These are phyloP conservation scores for Rosalia funebris DNA, from an alignment of 2,888 invertebrate genomes.

Conservation along the genomic window DNA sequence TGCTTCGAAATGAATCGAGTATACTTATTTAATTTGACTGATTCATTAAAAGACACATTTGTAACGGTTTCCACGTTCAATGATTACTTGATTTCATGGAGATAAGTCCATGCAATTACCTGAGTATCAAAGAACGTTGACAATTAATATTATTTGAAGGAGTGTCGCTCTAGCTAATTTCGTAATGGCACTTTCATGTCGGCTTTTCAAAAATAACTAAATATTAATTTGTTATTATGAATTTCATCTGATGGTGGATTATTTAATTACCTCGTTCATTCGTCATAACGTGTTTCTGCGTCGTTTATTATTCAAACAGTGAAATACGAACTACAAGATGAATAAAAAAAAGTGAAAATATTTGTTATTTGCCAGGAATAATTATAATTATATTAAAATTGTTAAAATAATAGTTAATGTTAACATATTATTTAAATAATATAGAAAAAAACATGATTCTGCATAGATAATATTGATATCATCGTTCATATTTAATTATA, in stretches of 20 bases:
- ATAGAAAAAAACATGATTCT: too few relatives aligned
- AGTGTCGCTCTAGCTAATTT: slow-evolving; percentile 53
- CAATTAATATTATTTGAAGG: slow-evolving; percentile 56
- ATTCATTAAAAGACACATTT: slow-evolving; percentile 44
- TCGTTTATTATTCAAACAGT: slow-evolving; percentile 16
- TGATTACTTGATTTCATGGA: slow-evolving; percentile 60
- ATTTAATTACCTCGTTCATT: slow-evolving; percentile 20
- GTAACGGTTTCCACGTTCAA: slow-evolving; percentile 42
- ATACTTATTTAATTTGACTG: slow-evolving; percentile 33
- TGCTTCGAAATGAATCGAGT: slow-evolving; percentile 14
- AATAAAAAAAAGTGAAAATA: too few relatives aligned
- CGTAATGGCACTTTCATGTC: slow-evolving; percentile 53
- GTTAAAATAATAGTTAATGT: too few relatives aligned
- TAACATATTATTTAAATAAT: too few relatives aligned
- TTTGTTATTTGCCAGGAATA: too few relatives aligned
- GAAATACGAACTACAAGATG: slow-evolving; percentile 5
- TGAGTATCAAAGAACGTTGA: slow-evolving; percentile 45
- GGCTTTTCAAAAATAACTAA: slow-evolving; percentile 42
- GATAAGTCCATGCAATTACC: slow-evolving; percentile 56
- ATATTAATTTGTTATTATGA: slow-evolving; percentile 41
- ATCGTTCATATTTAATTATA: too few relatives aligned
- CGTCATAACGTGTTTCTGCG: slow-evolving; percentile 17
- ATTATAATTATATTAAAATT: too few relatives aligned
- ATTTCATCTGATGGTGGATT: slow-evolving; percentile 30
- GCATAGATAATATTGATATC: too few relatives aligned